These are phyloP conservation scores for Dreissena rostriformis DNA, from an alignment of 1,140 invertebrate genomes.

Conservation along the genomic window DNA sequence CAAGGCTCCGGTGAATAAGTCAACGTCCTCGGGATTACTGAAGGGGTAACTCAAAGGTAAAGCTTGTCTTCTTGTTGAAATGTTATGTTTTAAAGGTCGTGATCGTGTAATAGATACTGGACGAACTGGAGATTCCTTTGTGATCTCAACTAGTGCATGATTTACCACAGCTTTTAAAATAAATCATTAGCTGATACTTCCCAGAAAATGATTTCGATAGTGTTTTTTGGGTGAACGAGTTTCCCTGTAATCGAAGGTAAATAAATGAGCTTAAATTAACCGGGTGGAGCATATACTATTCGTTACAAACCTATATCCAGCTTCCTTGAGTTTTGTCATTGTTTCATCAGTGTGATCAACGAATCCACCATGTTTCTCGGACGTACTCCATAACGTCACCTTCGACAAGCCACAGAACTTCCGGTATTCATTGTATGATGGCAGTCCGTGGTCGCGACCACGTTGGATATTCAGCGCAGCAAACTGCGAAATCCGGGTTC, in stretches of 20 bases:
- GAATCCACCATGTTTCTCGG: too few species aligned
- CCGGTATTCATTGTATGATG: constrained; percentile 85
- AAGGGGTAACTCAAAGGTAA: neutral
- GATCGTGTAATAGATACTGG: too few species aligned
- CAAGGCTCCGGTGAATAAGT: constrained; percentile 83
- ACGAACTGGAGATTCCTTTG: too few species aligned
- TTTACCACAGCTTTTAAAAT: too few species aligned
- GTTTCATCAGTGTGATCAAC: neutral
- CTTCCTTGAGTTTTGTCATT: neutral
- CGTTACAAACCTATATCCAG: constrained; percentile 6
- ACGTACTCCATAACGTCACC: constrained; percentile 23
- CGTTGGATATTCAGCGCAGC: constrained; percentile 93
- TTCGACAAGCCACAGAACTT: constrained; percentile 33
- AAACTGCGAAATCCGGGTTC: constrained; percentile 84
- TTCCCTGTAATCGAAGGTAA: too few species aligned
- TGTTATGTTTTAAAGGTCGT: too few species aligned
- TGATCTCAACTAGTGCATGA: too few species aligned
- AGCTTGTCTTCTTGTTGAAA: neutral
- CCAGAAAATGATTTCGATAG: too few species aligned
- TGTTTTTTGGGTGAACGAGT: too few species aligned
- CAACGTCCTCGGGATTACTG: constrained; percentile 25
- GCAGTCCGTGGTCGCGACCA: constrained; percentile 93
- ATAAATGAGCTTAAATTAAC: neutral
- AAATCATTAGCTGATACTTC: too few species aligned
- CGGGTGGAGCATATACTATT: neutral